Conservation (phyloP, 2,797 vertebrate genomes). For the Enteromius paludinosus region DNA sequence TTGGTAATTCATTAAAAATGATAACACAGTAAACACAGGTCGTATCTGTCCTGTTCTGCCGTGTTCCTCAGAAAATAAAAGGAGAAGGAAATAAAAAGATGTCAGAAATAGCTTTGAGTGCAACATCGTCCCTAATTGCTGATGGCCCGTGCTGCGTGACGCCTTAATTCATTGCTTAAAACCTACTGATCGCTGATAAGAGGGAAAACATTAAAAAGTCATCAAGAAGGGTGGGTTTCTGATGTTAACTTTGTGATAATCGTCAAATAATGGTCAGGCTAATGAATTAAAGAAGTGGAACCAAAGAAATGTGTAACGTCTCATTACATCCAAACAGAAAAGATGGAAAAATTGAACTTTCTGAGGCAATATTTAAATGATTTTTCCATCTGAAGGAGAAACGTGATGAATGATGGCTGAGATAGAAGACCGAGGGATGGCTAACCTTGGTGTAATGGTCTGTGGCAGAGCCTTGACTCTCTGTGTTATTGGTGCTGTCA, state of each 20-base stretch:
- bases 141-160: slow-evolving; percentile 37
- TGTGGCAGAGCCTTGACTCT: slow-evolving; percentile 49
- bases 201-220: slow-evolving; percentile 53
- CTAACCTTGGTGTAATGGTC: slow-evolving; percentile 51
- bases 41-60: slow-evolving; percentile 29
- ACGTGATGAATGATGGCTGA: slow-evolving; percentile 41
- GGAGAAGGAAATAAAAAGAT: slow-evolving; percentile 10
- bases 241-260: slow-evolving; percentile 60
- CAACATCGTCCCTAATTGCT: slow-evolving; percentile 45
- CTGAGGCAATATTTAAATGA: slow-evolving; percentile 64
- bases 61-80: slow-evolving; percentile 40
- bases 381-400: slow-evolving; percentile 36
- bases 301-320: slow-evolving; percentile 54
- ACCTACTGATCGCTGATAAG: slow-evolving; percentile 49
- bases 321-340: slow-evolving; percentile 58
- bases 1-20: slow-evolving; percentile 47
- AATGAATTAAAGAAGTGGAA: slow-evolving; percentile 60
- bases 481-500: slow-evolving; percentile 46
- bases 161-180: slow-evolving; percentile 54
- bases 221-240: slow-evolving; percentile 54
- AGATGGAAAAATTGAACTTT: slow-evolving; percentile 36
- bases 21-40: slow-evolving; percentile 45
- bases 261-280: slow-evolving; percentile 60
- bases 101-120: slow-evolving; percentile 48
- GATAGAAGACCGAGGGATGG: slow-evolving; percentile 25